Conservation (phyloP, 2,113 vertebrate species). For the Dissostichus mawsoni region DNA sequence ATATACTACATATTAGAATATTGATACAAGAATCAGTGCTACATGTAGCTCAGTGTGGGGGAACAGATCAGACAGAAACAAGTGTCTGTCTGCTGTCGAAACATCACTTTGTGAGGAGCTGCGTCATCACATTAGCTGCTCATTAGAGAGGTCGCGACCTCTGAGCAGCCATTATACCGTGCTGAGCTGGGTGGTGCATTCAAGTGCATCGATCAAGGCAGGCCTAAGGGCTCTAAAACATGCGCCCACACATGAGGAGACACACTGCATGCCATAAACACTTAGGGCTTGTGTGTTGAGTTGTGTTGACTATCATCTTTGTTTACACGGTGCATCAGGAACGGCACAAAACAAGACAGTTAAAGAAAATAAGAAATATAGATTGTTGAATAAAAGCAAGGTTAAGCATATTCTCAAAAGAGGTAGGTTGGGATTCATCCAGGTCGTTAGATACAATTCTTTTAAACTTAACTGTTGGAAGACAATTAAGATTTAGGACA, state of each 20-base stretch:
- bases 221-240: constrained; percentile 13
- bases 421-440: neutral
- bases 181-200: constrained; percentile 7
- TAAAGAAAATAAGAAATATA: neutral
- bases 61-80: neutral
- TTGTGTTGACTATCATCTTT: neutral
- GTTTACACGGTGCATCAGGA: neutral
- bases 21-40: neutral
- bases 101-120: constrained; percentile 29
- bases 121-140: constrained; percentile 55
- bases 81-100: too few species aligned
- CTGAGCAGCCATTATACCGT: constrained; percentile 9
- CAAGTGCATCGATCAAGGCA: constrained; percentile 9
- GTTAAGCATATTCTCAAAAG: neutral
- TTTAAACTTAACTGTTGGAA: constrained; percentile 10
- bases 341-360: neutral
- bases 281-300: neutral
- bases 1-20: neutral
- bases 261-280: neutral
- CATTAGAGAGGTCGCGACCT: constrained; percentile 59
- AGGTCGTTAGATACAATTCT: constrained; percentile 10
- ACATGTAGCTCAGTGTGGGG: constrained; percentile 29
- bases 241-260: neutral
- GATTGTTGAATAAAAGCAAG: neutral
- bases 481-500: constrained; percentile 17